These are phyloP conservation scores for Stramonita haemastoma DNA, from an alignment of 2,888 invertebrate genomes.

Conservation along the genomic window DNA sequence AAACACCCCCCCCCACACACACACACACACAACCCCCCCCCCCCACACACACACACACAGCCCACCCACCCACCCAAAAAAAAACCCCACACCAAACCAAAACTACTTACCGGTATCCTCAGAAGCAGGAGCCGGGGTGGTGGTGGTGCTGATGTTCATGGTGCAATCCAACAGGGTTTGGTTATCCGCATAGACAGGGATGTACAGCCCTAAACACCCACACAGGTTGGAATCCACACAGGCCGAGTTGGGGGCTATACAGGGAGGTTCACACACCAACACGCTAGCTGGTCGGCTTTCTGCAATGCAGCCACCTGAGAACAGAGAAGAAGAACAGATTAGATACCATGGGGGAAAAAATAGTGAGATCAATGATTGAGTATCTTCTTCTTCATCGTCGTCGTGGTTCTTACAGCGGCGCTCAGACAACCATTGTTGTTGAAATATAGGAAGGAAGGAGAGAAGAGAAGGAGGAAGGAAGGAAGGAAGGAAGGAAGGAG, in stretches of 20 bases:
- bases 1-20: not conserved
- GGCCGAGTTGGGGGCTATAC: constrained; percentile 57
- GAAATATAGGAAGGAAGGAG: too few species aligned
- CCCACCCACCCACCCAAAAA: not conserved
- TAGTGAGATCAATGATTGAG: too few species aligned
- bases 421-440: too few species aligned
- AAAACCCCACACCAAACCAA: too few species aligned
- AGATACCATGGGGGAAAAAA: too few species aligned
- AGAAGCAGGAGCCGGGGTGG: constrained; percentile 42
- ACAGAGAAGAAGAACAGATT: too few species aligned
- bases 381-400: too few species aligned
- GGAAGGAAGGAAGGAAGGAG: not conserved
- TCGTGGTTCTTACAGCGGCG: too few species aligned
- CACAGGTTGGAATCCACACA: constrained; percentile 68
- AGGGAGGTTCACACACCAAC: constrained; percentile 68
- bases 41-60: not conserved
- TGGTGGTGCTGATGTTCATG: constrained; percentile 58
- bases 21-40: not conserved
- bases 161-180: constrained; percentile 56
- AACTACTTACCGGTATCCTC: constrained; percentile 53
- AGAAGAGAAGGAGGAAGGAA: not conserved
- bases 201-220: constrained; percentile 58
- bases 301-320: constrained; percentile 78
- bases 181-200: constrained; percentile 55
- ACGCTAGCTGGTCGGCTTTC: constrained; percentile 67